Evolutionary conservation across 2,888 invertebrate genomes (phyloP).

Genomic region (Eudasyphora cyanicolor): DNA sequence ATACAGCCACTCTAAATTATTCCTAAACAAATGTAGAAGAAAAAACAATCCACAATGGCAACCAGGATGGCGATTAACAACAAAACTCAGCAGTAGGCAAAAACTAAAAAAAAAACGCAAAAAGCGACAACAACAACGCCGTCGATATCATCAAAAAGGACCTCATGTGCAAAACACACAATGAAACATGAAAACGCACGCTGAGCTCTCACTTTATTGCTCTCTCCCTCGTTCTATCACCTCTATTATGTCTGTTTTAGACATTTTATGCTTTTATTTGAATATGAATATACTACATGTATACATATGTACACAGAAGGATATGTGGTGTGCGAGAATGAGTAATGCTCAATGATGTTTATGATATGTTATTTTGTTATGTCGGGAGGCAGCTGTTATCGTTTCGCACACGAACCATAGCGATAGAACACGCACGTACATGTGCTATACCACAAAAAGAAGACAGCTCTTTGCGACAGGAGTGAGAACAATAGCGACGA

Average conservation of each 20-base stretch:
- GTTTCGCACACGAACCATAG: background rate
- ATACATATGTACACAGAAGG: background rate
- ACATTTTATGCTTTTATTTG: background rate
- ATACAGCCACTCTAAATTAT: background rate
- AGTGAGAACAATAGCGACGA: background rate
- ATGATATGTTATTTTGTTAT: background rate
- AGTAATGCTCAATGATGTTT: slow-evolving; percentile 13
- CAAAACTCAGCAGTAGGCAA: background rate
- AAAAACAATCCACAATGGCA: background rate
- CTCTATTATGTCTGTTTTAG: background rate
- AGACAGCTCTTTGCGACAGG: background rate
- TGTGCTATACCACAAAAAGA: background rate
- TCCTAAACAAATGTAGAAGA: background rate
- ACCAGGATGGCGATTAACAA: background rate
- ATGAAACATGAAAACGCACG: background rate
- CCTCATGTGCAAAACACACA: background rate
- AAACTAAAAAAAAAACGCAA: background rate
- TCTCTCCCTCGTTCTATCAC: background rate
- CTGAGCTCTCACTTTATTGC: background rate
- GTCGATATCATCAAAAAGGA: background rate
- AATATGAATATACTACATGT: background rate
- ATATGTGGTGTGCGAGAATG: background rate
- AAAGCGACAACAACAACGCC: background rate
- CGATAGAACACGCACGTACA: background rate
- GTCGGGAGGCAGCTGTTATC: background rate